Evolutionary conservation across 2,797 vertebrate species (phyloP), one percentile per base, ranked within the genome.

Genomic region (Chiloscyllium punctatum): DNA sequence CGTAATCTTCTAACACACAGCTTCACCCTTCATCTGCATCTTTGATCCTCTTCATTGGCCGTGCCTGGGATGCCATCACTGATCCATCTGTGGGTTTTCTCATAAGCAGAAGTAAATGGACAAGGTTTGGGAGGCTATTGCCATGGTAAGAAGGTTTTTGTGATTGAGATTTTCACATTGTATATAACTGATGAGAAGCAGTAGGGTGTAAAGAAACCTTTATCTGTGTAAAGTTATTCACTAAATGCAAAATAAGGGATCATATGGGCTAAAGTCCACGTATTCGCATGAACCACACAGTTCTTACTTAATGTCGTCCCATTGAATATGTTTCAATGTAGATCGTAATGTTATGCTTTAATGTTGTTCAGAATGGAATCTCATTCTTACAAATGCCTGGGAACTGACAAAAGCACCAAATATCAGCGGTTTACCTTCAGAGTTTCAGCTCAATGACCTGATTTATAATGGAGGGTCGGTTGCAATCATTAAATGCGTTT

Each of bases 41-140:
- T 84, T 98, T 99, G 97, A 99, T 99, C 96, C 97, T 99, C 25
- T 99, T 99, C 27, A 97, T 98, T 96, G 99, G 99, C 66, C 97
- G 98, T 91, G 98, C 98, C 16, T 99, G 99, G 99, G 99, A 99
- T 6, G 99, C 98, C 0, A 13, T 99, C 97, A 99, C 99, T 0
- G 99, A 99, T 96, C 99, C 99, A 2, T 97, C 98, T 21, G 98
- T 99, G 96, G 99, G 99, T 18, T 99, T 99, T 97, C 98, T 98
- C 96, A 98, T 99, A 96, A 99, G 98, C 97, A 98, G 98, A 96
- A 98, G 98, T 6, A 96, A 97, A 1, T 99, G 98, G 98, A 99
- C 98, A 0, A 79, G 97, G 7, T 96, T 98, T 0, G 99, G 99
- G 86, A 98, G 98, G 77, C 98, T 99, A 97, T 98, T 99, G 98